These are phyloP conservation scores for Gadus macrocephalus DNA, from an alignment of 2,113 vertebrate species.

Conservation along the genomic window DNA sequence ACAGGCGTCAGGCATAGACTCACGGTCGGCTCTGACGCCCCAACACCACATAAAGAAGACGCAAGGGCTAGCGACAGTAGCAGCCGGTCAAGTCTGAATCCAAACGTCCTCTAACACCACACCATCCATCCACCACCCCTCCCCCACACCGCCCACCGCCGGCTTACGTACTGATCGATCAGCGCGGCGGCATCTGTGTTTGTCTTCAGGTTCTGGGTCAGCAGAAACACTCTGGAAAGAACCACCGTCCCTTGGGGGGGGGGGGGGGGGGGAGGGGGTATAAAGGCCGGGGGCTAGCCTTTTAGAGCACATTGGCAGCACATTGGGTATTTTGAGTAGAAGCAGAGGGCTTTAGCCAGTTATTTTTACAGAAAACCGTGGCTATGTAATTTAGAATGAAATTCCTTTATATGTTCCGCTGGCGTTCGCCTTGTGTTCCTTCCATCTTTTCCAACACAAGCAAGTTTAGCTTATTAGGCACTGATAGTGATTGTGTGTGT, in stretches of 20 bases:
- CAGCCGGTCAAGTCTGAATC: conserved; percentile 9
- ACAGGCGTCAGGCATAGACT: conserved; percentile 16
- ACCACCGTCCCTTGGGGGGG: neutral
- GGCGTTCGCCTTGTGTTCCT: too few relatives aligned
- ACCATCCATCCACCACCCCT: too few relatives aligned
- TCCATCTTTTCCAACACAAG: too few relatives aligned
- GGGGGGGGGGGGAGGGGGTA: conserved; percentile 33
- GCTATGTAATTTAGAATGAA: too few relatives aligned
- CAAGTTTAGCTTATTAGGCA: too few relatives aligned
- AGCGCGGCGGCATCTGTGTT: conserved; percentile 31
- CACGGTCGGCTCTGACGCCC: too few relatives aligned
- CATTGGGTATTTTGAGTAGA: neutral
- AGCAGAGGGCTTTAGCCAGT: too few relatives aligned
- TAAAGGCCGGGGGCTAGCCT: conserved; percentile 18
- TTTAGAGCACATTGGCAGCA: conserved; percentile 30
- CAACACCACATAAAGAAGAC: conserved; percentile 8
- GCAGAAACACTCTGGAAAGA: conserved; percentile 45
- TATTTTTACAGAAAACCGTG: too few relatives aligned
- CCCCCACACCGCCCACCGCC: neutral
- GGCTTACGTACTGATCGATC: conserved; percentile 44
- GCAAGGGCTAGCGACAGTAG: neutral
- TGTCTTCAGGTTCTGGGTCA: conserved; percentile 57
- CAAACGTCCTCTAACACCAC: neutral
- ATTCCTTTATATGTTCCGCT: too few relatives aligned
- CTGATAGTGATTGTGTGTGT: too few relatives aligned